Evolutionary conservation across 2,797 vertebrate species (phyloP), one percentile per base, ranked within the genome.

Genomic region (Serranus cabrilla): DNA sequence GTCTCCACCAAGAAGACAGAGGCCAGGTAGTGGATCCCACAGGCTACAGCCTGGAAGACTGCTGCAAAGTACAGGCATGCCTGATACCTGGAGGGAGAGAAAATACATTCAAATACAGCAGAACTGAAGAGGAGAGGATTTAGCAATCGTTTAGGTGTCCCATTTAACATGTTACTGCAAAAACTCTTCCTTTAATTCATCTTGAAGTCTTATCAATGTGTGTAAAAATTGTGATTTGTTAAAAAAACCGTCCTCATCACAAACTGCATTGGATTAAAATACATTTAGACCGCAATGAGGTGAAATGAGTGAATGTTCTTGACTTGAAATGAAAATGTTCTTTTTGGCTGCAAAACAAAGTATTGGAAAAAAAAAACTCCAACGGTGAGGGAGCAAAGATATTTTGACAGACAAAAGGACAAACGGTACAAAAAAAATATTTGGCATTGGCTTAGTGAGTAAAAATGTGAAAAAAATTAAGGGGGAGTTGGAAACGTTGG

Each of bases 1-100:
- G 96, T 96, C 69, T 96, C 92, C 59, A 96, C 95, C 84, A 98
- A 89, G 90, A 99, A 98, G 52, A 99, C 97, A 0, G 97, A 98
- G 1, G 97, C 92, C 87, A 98, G 91, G 82, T 98, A 99, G 85
- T 99, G 97, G 87, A 98, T 97, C 50, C 97, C 97, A 76, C 98
- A 99, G 20, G 97, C 92, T n/a, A 94, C 87, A 42, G 96, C 91
- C 92, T 99, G 98, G 92, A 99, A 98, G 78, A 94, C 95, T 59
- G 94, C 96, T 18, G 96, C 93, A 57, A 99, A 97, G 91, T 99
- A 99, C 68, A 99, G 81, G 76, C 94, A 95, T 70, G 95, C 96
- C 91, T 99, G 98, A 85, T 95, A 99, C 89, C 98, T 99, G 89
- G 34, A 76, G 83, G 31, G 40, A 66, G 23, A 56, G 39, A n/a